These are phyloP conservation scores for Tribolium madens DNA, from an alignment of 1,140 invertebrate species.

Conservation along the genomic window DNA sequence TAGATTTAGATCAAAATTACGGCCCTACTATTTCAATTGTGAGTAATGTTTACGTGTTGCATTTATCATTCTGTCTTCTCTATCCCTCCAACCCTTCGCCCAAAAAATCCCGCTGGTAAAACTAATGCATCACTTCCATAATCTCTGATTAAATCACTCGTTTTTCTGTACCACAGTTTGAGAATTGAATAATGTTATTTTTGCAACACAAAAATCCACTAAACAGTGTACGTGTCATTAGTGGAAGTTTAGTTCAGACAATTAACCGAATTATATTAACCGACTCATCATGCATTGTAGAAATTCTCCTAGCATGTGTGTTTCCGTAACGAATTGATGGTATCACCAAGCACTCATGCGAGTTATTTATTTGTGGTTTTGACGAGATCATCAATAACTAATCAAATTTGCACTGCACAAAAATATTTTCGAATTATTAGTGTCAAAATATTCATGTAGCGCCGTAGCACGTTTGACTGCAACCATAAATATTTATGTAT, in stretches of 20 bases:
- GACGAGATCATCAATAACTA: slow-evolving; percentile 12
- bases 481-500: slow-evolving; percentile 25
- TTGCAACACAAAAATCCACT: neutral
- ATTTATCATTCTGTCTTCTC: neutral
- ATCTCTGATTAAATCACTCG: neutral
- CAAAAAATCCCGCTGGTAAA: neutral
- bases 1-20: neutral
- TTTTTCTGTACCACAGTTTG: neutral
- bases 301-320: neutral
- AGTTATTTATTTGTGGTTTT: slow-evolving; percentile 8
- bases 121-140: neutral
- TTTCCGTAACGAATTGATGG: neutral
- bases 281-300: neutral
- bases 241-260: neutral
- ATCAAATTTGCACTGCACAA: neutral
- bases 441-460: slow-evolving; percentile 14
- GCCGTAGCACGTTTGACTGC: neutral
- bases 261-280: neutral
- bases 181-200: too few species aligned
- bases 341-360: neutral
- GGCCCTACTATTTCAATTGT: neutral
- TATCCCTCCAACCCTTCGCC: neutral
- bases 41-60: neutral
- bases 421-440: too few species aligned
- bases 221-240: neutral